These are phyloP conservation scores for Echinometra lucunter DNA, from an alignment of 53 echinoderm and acorn worm genomes.

Conservation along the genomic window DNA sequence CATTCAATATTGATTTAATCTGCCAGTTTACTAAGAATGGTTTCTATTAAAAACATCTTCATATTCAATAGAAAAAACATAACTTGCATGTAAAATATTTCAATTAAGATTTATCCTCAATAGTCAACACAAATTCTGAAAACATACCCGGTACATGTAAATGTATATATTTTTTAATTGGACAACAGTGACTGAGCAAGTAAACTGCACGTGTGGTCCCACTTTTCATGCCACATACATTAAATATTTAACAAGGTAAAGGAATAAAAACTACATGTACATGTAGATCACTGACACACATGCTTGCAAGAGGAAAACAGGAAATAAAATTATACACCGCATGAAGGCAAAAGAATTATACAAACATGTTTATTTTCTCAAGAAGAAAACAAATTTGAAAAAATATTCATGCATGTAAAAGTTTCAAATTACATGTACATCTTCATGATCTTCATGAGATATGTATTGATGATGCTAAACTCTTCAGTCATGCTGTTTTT, in stretches of 20 bases:
- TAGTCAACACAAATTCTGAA: not conserved
- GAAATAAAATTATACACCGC: not conserved
- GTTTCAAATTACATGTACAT: not conserved
- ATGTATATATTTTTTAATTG: too few relatives aligned
- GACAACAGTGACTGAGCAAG: not conserved
- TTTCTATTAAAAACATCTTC: not conserved
- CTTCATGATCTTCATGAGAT: not conserved
- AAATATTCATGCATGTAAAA: not conserved
- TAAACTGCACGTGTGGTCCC: not conserved
- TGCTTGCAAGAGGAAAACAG: conserved; percentile 18
- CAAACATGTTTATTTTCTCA: not conserved
- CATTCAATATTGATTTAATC: not conserved
- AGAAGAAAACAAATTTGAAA: not conserved
- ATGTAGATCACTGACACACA: too few relatives aligned
- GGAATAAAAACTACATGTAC: not conserved
- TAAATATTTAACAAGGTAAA: not conserved
- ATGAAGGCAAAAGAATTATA: not conserved
- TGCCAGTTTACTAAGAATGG: too few relatives aligned
- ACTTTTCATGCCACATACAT: conserved; percentile 8
- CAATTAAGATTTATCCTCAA: too few relatives aligned
- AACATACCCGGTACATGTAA: too few relatives aligned
- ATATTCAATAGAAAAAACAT: not conserved
- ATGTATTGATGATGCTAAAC: not conserved
- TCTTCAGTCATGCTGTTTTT: too few relatives aligned
- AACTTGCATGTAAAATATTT: not conserved